A percentile compares a stretch with the other conserved stretches of the same genome.
These are phyloP conservation scores for Enteromius unitaeniatus DNA, from an alignment of 2,797 vertebrate species.

Conservation along the genomic window DNA sequence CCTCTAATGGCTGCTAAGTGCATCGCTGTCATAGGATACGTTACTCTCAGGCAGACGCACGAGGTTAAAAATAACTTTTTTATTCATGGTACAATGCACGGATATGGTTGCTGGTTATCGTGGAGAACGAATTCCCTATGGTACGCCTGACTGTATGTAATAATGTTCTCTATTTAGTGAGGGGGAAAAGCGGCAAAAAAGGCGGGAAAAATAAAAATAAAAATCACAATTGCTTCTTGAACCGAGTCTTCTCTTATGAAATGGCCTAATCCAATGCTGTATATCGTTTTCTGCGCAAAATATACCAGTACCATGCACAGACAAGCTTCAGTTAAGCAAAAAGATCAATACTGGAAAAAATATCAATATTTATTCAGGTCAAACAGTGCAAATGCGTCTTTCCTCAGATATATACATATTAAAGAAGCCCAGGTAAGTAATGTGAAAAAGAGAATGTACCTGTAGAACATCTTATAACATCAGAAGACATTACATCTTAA, in stretches of 20 bases:
- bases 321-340: neutral
- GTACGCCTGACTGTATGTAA: neutral
- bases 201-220: neutral
- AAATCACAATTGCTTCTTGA: neutral
- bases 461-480: slow-evolving; percentile 58
- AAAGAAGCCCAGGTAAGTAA: slow-evolving; percentile 58
- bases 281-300: neutral
- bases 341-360: slow-evolving; percentile 55
- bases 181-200: neutral
- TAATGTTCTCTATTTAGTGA: neutral
- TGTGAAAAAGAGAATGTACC: slow-evolving; percentile 65
- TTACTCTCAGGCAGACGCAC: neutral
- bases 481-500: slow-evolving; percentile 59
- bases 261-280: neutral
- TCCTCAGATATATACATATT: slow-evolving; percentile 62
- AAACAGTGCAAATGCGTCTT: slow-evolving; percentile 76
- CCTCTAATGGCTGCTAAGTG: neutral
- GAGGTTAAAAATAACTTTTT: neutral
- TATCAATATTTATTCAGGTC: slow-evolving; percentile 70
- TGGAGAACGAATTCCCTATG: neutral
- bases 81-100: neutral
- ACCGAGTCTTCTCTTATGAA: neutral
- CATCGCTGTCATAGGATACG: neutral
- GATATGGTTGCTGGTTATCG: neutral
- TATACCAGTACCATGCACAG: neutral